Evolutionary conservation across 2,797 vertebrate species (phyloP), one percentile per base, ranked within the genome.

Genomic region (Onychomys arenicola): DNA sequence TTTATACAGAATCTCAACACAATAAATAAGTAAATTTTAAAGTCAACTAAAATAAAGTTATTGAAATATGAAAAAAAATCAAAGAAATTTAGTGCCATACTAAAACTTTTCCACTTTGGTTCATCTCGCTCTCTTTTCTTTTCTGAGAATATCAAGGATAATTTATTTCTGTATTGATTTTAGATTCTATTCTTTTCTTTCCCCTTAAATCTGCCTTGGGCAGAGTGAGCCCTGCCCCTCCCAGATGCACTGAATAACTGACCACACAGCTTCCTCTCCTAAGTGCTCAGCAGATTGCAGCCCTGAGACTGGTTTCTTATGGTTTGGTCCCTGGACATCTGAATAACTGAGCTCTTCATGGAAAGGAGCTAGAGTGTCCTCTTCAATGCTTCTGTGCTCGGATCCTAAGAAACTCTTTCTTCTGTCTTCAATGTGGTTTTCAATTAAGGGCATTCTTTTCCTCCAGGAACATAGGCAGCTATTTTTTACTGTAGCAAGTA

Each of bases 21-120:
- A 93, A 93, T 37, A 7, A 25, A 82, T 91, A 89, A 78, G 67
- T 90, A 61, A 65, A 17, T 92, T 93, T 94, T 59, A 84, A 57
- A 81, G n/a, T 84, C 40, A 84, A 59, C 52, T 87, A 67, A 88
- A 75, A 43, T 82, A 17, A 93, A 91, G 67, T 65, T 90, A 92
- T 49, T 94, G 83, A 91, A 94, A 84, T 89, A 78, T 46, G 27
- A 94, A 57, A n/a, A n/a, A n/a, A 91, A 96, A 90, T 87, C 14
- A 94, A 85, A 85, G 19, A 85, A 91, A 94, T 92, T 5, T 93
- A 81, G 10, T 73, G 61, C 71, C 61, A 91, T 52, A 55, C 11
- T 81, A 40, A 90, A 83, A 92, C 67, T 69, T 65, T 57, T 88
- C 55, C 43, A 49, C 4, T 46, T 78, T 77, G 29, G 32, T 95